Percentiles rank a stretch among this genome's conserved stretches.
These are phyloP conservation scores for Blera fallax DNA, from an alignment of 2,888 invertebrate species.

Conservation along the genomic window DNA sequence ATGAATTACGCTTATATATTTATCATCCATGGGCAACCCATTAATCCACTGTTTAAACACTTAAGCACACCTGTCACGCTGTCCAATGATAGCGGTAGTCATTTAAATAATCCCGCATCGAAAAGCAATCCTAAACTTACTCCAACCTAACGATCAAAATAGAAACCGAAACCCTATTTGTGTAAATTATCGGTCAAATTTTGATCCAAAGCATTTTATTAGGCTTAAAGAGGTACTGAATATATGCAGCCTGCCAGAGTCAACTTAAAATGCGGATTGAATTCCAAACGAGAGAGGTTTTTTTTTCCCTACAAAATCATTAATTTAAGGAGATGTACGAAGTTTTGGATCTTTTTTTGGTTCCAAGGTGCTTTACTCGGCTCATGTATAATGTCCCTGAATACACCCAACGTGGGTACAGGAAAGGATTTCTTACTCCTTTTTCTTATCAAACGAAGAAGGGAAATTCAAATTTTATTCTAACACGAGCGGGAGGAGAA, in stretches of 20 bases:
- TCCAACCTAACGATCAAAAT: neutral
- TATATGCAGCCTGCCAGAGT: neutral
- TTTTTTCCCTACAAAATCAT: conserved; percentile 5
- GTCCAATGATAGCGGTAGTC: neutral
- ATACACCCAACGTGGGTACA: neutral
- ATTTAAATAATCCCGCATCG: conserved; percentile 7
- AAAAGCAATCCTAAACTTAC: neutral
- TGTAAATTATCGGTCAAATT: conserved; percentile 11
- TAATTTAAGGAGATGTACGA: conserved; percentile 1
- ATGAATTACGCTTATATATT: neutral
- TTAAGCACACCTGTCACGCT: conserved; percentile 27
- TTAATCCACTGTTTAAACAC: conserved; percentile 10
- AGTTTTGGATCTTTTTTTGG: neutral
- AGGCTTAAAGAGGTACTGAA: neutral
- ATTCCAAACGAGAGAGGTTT: neutral
- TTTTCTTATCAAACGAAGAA: neutral
- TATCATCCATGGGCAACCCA: conserved; percentile 2
- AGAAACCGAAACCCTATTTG: conserved; percentile 3
- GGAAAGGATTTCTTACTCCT: neutral
- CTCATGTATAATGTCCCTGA: no score
- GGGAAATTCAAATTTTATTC: neutral
- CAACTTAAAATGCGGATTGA: conserved; percentile 17
- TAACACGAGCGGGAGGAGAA: neutral
- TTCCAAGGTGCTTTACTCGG: neutral
- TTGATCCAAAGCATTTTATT: conserved; percentile 17